These are phyloP conservation scores for Bothrops jararaca DNA, from an alignment of 2,113 vertebrate species.

Conservation along the genomic window DNA sequence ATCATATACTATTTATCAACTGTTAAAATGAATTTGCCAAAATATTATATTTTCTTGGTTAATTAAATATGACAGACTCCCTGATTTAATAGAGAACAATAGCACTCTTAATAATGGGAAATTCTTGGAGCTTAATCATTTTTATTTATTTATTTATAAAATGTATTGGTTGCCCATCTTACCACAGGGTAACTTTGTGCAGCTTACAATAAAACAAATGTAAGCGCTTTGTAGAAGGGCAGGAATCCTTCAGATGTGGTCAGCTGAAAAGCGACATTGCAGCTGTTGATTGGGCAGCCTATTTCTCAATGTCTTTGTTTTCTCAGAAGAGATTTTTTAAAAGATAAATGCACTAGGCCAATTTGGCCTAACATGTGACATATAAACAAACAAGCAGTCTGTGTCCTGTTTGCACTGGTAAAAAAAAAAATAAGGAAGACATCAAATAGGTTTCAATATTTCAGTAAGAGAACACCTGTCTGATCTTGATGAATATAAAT, in stretches of 20 bases:
- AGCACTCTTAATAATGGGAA: background rate
- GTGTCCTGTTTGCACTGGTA: background rate
- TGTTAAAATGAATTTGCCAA: slow-evolving; percentile 24
- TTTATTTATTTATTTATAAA: background rate
- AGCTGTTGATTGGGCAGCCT: background rate
- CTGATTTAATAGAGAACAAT: background rate
- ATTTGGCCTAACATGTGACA: background rate
- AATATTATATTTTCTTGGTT: slow-evolving; percentile 17
- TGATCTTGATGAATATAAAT: background rate
- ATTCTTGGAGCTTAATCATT: background rate
- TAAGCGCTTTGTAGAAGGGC: background rate
- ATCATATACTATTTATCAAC: slow-evolving; percentile 11
- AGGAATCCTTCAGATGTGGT: background rate
- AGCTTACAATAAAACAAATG: background rate
- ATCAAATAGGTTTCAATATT: background rate
- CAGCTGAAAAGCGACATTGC: background rate
- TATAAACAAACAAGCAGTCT: background rate
- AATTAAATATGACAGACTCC: slow-evolving; percentile 6
- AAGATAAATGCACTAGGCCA: background rate
- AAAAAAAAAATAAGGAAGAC: background rate
- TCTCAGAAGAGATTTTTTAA: background rate
- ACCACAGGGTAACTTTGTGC: background rate
- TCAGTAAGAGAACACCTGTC: background rate
- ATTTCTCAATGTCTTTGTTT: background rate
- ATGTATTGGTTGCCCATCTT: background rate